phyloP scores from a whole-genome alignment of 2,888 invertebrate genomes.

The Anthophora plumipes region DNA sequence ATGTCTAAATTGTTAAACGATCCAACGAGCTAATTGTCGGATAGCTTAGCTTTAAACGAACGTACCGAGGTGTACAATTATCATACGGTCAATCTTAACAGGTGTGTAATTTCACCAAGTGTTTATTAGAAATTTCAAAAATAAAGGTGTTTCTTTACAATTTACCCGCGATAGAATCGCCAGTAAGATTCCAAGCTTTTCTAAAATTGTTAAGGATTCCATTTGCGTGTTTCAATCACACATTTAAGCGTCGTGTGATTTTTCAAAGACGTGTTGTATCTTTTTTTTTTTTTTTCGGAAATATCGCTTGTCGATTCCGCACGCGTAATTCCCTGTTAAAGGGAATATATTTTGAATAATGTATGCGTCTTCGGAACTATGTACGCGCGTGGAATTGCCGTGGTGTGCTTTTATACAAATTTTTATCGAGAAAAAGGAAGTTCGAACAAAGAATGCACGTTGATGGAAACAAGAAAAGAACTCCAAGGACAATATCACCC shows the following conservation, averaged over 20 bases:
- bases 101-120: neutral
- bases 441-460: neutral
- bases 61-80: neutral
- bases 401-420: neutral
- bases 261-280: neutral
- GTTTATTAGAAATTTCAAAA: neutral
- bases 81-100: neutral
- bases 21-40: neutral
- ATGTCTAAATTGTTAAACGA: neutral
- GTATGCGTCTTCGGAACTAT: conserved; percentile 3
- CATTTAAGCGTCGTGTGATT: neutral
- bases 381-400: conserved; percentile 19
- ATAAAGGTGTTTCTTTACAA: conserved; percentile 2
- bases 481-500: neutral
- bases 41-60: neutral
- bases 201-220: neutral
- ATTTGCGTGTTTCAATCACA: neutral
- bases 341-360: conserved; percentile 44
- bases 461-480: neutral
- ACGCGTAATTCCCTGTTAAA: conserved; percentile 13
- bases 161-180: conserved; percentile 4
- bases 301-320: conserved; percentile 10
- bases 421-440: neutral
- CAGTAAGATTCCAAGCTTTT: neutral
- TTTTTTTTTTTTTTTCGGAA: neutral